These are phyloP conservation scores for Stegana nigrithorax DNA, from an alignment of 2,888 invertebrate species.

Conservation along the genomic window DNA sequence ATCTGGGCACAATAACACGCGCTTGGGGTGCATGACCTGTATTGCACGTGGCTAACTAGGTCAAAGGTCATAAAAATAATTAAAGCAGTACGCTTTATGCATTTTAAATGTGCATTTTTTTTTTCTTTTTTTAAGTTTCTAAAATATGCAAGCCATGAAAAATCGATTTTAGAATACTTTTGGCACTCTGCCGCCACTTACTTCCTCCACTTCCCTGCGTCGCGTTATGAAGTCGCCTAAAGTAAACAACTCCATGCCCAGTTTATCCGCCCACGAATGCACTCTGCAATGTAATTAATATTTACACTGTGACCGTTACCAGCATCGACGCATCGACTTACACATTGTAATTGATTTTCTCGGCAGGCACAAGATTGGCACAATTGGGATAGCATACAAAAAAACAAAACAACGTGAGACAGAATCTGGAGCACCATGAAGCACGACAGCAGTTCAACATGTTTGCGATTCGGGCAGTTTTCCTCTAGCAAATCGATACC, in stretches of 20 bases:
- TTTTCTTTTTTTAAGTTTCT: too few relatives aligned
- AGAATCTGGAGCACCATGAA: slow-evolving; percentile 49
- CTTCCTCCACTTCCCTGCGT: slow-evolving; percentile 82
- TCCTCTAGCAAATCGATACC: background rate
- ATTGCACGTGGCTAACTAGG: background rate
- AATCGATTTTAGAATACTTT: slow-evolving; percentile 66
- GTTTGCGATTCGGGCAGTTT: background rate
- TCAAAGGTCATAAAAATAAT: background rate
- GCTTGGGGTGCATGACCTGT: background rate
- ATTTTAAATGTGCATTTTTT: too few relatives aligned
- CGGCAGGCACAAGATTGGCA: slow-evolving; percentile 61
- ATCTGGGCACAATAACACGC: too few relatives aligned
- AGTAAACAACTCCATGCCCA: slow-evolving; percentile 83
- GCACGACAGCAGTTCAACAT: slow-evolving; percentile 9
- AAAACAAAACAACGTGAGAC: slow-evolving; percentile 51
- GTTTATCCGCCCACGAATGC: slow-evolving; percentile 84
- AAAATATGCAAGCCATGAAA: slow-evolving; percentile 42
- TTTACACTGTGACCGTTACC: too few relatives aligned
- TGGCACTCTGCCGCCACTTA: too few relatives aligned
- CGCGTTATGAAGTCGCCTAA: slow-evolving; percentile 85
- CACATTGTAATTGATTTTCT: slow-evolving; percentile 68
- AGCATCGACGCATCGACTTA: slow-evolving; percentile 44
- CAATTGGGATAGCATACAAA: slow-evolving; percentile 60
- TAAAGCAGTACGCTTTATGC: too few relatives aligned
- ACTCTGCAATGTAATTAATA: slow-evolving; percentile 71